Percentiles rank a stretch among this genome's conserved stretches.
These are phyloP conservation scores for Neodiprion lecontei DNA, from an alignment of 1,140 invertebrate genomes.

Conservation along the genomic window DNA sequence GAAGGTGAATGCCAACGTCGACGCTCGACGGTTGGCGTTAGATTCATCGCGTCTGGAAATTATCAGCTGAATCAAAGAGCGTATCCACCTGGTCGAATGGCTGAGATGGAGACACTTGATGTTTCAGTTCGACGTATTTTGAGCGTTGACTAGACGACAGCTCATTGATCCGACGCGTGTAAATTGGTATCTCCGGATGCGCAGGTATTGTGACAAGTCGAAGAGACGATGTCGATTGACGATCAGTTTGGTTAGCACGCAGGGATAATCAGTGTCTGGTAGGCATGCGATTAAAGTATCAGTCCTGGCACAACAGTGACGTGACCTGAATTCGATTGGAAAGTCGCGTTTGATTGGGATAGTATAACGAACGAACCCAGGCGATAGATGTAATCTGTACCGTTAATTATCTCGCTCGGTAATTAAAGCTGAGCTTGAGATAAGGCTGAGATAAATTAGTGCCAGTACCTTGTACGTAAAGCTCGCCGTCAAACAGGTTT, in stretches of 20 bases:
- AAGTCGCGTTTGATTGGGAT: not conserved
- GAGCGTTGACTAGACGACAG: not conserved
- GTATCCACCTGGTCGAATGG: not conserved
- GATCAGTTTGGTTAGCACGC: not conserved
- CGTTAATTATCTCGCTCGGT: not conserved
- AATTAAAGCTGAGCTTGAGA: not conserved
- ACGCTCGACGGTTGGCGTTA: too few relatives aligned
- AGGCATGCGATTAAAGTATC: not conserved
- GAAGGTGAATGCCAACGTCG: not conserved
- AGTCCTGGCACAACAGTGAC: not conserved
- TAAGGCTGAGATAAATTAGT: not conserved
- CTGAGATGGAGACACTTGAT: not conserved
- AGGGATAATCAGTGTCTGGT: not conserved
- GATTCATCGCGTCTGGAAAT: not conserved
- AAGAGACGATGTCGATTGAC: not conserved
- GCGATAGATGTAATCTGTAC: not conserved
- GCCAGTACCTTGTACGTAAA: not conserved
- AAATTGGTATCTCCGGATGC: not conserved
- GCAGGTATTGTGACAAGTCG: not conserved
- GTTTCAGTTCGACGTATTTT: not conserved
- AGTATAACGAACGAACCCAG: not conserved
- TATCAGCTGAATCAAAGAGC: not conserved
- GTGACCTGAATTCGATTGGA: not conserved
- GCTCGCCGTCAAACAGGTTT: not conserved
- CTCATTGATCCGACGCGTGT: not conserved